These are phyloP conservation scores for Nymphalis c-album DNA, from an alignment of 2,888 invertebrate species.

Conservation along the genomic window DNA sequence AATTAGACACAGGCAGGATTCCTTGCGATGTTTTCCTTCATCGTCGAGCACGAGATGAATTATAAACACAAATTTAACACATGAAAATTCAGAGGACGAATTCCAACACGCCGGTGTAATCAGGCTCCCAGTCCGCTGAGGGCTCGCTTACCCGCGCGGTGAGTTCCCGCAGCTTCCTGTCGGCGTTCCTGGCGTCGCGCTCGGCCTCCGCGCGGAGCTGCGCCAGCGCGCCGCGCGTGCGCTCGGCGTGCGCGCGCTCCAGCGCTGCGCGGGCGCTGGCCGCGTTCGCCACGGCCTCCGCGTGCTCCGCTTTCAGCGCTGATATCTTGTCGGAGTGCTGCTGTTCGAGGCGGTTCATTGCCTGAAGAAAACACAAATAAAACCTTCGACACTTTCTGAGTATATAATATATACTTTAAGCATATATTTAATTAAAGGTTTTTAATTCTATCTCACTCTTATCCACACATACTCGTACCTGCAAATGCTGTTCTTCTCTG, in stretches of 20 bases:
- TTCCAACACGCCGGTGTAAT: too few relatives aligned
- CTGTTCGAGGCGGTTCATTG: slow-evolving; percentile 56
- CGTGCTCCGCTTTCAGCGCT: slow-evolving; percentile 53
- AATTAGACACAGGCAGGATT: too few relatives aligned
- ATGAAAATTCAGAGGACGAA: too few relatives aligned
- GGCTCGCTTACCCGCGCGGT: slow-evolving; percentile 55
- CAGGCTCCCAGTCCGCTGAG: too few relatives aligned
- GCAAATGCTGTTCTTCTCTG: slow-evolving; percentile 61
- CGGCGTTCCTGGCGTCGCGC: slow-evolving; percentile 57
- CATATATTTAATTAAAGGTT: too few relatives aligned
- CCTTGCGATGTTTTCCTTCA: too few relatives aligned
- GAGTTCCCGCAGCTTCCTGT: slow-evolving; percentile 66
- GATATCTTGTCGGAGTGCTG: slow-evolving; percentile 51
- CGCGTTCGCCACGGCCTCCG: slow-evolving; percentile 51
- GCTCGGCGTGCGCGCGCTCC: slow-evolving; percentile 60
- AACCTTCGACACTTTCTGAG: background rate
- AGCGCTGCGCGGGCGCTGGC: slow-evolving; percentile 54
- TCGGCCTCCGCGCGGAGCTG: slow-evolving; percentile 64
- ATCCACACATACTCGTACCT: slow-evolving; percentile 50
- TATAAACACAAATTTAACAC: too few relatives aligned
- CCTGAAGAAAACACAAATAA: slow-evolving; percentile 45
- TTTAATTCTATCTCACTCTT: too few relatives aligned
- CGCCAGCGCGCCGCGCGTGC: slow-evolving; percentile 62
- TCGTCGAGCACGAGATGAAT: too few relatives aligned
- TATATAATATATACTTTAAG: too few relatives aligned